Conservation (phyloP, 2,888 invertebrate genomes). For the Pristionchus mayeri region DNA sequence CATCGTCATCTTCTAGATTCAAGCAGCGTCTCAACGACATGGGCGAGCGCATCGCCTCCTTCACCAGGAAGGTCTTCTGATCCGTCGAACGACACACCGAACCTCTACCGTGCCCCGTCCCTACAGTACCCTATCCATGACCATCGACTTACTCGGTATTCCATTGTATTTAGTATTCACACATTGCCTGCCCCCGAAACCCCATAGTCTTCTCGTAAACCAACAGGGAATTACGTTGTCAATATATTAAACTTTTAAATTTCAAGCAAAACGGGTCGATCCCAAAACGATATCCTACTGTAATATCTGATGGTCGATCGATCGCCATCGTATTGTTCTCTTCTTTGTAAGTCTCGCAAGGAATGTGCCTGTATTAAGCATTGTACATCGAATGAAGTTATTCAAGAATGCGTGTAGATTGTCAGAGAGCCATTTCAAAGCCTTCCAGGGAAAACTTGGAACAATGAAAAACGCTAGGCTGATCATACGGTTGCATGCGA, state of each 20-base stretch:
- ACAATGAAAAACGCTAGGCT: too few relatives aligned
- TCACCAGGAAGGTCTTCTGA: slow-evolving; percentile 48
- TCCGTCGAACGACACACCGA: not conserved
- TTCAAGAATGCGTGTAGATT: too few relatives aligned
- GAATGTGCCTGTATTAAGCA: not conserved
- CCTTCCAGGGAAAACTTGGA: too few relatives aligned
- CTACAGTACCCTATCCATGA: slow-evolving; percentile 38
- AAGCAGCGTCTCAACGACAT: slow-evolving; percentile 58
- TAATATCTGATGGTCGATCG: not conserved
- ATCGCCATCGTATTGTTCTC: not conserved
- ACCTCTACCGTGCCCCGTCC: not conserved
- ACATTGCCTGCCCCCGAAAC: not conserved
- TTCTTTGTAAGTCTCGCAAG: slow-evolving; percentile 1
- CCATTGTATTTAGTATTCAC: slow-evolving; percentile 22
- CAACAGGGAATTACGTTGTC: slow-evolving; percentile 4
- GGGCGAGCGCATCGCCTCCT: slow-evolving; percentile 32
- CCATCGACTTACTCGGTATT: not conserved
- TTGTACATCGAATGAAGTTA: not conserved
- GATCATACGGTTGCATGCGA: too few relatives aligned
- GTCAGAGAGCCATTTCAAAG: too few relatives aligned
- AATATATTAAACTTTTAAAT: not conserved
- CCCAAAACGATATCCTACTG: not conserved
- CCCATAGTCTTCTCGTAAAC: slow-evolving; percentile 17
- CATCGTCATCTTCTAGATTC: slow-evolving; percentile 51
- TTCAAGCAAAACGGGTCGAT: not conserved